Conservation (phyloP, 2,888 invertebrate species). For the Halictus ligatus region DNA sequence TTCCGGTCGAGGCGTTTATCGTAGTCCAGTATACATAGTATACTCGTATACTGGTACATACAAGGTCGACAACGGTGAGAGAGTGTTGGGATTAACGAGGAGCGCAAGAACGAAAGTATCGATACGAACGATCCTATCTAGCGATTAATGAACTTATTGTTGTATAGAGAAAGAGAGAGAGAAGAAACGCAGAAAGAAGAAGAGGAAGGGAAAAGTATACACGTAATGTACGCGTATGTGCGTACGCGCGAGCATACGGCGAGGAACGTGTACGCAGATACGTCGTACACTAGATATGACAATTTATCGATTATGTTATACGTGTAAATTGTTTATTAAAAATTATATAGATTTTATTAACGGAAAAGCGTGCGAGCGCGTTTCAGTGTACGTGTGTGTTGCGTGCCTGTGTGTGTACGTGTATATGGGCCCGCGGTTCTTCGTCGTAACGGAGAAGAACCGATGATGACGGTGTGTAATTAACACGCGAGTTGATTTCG, state of each 20-base stretch:
- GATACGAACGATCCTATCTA: conserved; percentile 73
- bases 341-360: conserved; percentile 81
- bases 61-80: conserved; percentile 46
- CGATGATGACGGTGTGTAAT: conserved; percentile 36
- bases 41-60: neutral
- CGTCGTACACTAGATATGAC: conserved; percentile 63
- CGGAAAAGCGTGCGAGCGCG: conserved; percentile 38
- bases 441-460: conserved; percentile 17
- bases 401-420: conserved; percentile 30
- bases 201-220: conserved; percentile 1
- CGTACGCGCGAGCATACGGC: neutral
- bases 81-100: conserved; percentile 61
- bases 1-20: conserved; percentile 27
- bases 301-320: conserved; percentile 81
- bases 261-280: conserved; percentile 1
- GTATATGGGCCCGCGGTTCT: conserved; percentile 42
- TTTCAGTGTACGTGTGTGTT: conserved; percentile 17
- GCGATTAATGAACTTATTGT: conserved; percentile 79
- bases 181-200: no score
- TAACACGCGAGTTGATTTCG: neutral
- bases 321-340: conserved; percentile 82
- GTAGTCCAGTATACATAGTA: conserved; percentile 11
- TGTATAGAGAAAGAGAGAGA: conserved; percentile 77
- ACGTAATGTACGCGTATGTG: neutral
- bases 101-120: conserved; percentile 57